Conservation (phyloP, 2,113 vertebrate species). For the Coptodon bakossiorum region DNA sequence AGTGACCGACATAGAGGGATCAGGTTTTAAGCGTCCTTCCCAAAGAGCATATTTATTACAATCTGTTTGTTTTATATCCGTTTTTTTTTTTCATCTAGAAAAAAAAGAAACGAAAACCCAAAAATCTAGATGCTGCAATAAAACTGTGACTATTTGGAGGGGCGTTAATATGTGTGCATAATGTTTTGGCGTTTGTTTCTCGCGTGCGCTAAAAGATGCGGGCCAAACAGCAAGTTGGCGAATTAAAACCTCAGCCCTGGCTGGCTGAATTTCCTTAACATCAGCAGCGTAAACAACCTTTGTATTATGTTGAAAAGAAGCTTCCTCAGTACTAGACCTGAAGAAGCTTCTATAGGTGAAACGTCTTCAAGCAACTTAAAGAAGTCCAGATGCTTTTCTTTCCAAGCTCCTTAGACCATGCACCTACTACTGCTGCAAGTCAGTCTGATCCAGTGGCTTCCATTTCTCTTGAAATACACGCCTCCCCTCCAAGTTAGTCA, state of each 20-base stretch:
- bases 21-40: neutral
- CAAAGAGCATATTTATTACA: neutral
- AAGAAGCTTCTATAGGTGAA: too few relatives aligned
- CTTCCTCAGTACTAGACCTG: too few relatives aligned
- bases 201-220: neutral
- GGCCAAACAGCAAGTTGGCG: neutral
- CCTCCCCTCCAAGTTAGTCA: neutral
- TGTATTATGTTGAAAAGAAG: too few relatives aligned
- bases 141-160: neutral
- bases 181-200: neutral
- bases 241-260: neutral
- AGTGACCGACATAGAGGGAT: neutral
- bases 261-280: neutral
- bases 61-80: neutral
- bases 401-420: too few relatives aligned
- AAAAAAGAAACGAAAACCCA: neutral
- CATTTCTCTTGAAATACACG: neutral
- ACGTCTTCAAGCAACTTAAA: too few relatives aligned
- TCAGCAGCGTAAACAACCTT: neutral
- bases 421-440: neutral
- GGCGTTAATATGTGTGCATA: neutral
- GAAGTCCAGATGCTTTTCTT: too few relatives aligned
- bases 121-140: neutral
- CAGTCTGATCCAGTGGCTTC: neutral
- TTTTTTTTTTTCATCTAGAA: neutral